Conservation (phyloP, 2,113 vertebrate species). For the Halcyon senegalensis region DNA sequence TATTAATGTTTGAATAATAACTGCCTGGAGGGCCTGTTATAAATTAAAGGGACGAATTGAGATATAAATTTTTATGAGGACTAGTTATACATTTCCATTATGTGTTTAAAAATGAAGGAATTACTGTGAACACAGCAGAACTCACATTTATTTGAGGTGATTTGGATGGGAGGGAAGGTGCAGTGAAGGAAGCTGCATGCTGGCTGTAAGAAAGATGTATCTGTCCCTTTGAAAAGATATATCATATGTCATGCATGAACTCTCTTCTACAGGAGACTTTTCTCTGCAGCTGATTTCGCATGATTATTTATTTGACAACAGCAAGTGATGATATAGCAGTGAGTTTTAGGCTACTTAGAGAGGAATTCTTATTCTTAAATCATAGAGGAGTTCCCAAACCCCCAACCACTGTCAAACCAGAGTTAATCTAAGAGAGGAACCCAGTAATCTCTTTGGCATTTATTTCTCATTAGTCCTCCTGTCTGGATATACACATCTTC, state of each 20-base stretch:
- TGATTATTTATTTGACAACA: conserved; percentile 78
- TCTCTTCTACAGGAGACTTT: conserved; percentile 69
- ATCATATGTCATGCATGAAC: conserved; percentile 80
- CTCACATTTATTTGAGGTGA: conserved; percentile 83
- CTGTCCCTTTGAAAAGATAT: conserved; percentile 82
- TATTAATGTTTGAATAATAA: conserved; percentile 99
- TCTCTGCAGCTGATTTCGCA: conserved; percentile 67
- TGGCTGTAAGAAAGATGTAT: conserved; percentile 80
- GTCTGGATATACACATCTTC: not conserved
- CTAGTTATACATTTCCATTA: conserved; percentile 94
- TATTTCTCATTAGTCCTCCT: conserved; percentile 33
- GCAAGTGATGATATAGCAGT: conserved; percentile 67
- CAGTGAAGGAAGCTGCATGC: conserved; percentile 51
- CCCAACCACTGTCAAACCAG: conserved; percentile 23
- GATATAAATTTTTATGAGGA: conserved; percentile 97
- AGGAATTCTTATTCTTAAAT: conserved; percentile 58
- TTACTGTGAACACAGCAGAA: conserved; percentile 78
- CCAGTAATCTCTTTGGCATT: not conserved
- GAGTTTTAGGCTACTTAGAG: conserved; percentile 69
- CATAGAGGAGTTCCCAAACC: conserved; percentile 39
- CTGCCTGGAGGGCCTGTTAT: conserved; percentile 92
- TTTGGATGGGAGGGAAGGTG: conserved; percentile 69
- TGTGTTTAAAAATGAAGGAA: conserved; percentile 96
- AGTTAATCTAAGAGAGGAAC: conserved; percentile 43
- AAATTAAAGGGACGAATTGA: conserved; percentile 94